Evolutionary conservation across 1,140 invertebrate species (phyloP).

Genomic region (Agraylea sexmaculata): DNA sequence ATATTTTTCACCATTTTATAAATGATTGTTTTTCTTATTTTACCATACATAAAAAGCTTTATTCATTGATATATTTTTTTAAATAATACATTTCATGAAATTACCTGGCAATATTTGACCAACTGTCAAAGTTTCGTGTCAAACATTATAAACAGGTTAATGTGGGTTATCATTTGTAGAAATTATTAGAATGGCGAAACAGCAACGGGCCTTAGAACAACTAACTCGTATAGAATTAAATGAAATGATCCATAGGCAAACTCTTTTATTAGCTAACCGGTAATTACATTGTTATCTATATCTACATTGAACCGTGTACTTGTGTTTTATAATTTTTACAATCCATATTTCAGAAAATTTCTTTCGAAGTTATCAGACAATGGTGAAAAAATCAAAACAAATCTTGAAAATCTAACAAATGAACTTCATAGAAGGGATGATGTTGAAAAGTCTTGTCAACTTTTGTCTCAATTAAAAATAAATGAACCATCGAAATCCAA

Average conservation of each 20-base stretch:
- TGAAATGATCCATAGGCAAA: background rate
- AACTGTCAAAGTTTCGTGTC: too few species aligned
- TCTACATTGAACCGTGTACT: background rate
- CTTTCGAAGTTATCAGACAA: constrained; percentile 51
- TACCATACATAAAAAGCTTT: too few species aligned
- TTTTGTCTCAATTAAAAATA: constrained; percentile 50
- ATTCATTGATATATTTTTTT: too few species aligned
- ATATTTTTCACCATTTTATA: too few species aligned
- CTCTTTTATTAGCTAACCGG: background rate
- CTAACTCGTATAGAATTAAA: background rate
- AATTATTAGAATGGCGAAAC: background rate
- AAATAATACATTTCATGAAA: too few species aligned
- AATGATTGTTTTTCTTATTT: too few species aligned
- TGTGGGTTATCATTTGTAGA: too few species aligned
- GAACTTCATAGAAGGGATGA: constrained; percentile 45
- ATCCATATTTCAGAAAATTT: constrained; percentile 25
- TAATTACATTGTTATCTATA: background rate
- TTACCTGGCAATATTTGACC: too few species aligned
- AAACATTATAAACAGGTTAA: too few species aligned
- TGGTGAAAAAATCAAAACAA: constrained; percentile 48
- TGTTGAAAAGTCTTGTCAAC: constrained; percentile 43
- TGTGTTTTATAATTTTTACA: background rate
- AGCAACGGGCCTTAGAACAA: background rate
- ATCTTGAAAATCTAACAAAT: constrained; percentile 41
- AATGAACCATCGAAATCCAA: constrained; percentile 22